Percentiles rank a stretch among this genome's conserved stretches.
These are phyloP conservation scores for Brachionus asplanchnoidis DNA, from an alignment of 1,140 invertebrate genomes.

Conservation along the genomic window DNA sequence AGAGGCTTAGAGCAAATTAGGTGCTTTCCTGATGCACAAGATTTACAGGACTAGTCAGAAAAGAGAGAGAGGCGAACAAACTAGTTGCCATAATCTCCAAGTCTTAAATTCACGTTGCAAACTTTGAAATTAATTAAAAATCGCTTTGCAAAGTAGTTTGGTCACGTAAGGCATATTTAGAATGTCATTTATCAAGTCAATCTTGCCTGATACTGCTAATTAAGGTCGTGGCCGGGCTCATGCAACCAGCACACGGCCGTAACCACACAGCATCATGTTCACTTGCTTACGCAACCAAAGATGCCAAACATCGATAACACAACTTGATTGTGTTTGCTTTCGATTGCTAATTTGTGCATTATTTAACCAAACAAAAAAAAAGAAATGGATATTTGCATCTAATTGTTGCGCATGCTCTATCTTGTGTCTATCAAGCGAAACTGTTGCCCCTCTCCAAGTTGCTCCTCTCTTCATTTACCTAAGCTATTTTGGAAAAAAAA, in stretches of 20 bases:
- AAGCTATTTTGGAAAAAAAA: neutral
- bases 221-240: neutral
- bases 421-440: neutral
- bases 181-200: constrained; percentile 17
- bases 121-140: neutral
- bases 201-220: neutral
- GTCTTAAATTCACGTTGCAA: constrained; percentile 4
- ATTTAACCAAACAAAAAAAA: neutral
- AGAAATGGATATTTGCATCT: neutral
- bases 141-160: neutral
- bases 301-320: neutral
- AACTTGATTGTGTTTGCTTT: neutral
- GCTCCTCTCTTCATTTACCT: neutral
- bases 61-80: neutral
- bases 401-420: neutral
- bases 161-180: neutral
- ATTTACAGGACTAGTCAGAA: neutral
- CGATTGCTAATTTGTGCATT: neutral
- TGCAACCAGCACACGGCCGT: neutral
- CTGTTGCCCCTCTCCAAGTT: neutral
- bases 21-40: constrained; percentile 22
- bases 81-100: neutral
- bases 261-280: too few species aligned
- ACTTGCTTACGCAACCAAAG: neutral
- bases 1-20: neutral